These are phyloP conservation scores for Halcyon leucocephala DNA, from an alignment of 2,797 vertebrate species.

Conservation along the genomic window DNA sequence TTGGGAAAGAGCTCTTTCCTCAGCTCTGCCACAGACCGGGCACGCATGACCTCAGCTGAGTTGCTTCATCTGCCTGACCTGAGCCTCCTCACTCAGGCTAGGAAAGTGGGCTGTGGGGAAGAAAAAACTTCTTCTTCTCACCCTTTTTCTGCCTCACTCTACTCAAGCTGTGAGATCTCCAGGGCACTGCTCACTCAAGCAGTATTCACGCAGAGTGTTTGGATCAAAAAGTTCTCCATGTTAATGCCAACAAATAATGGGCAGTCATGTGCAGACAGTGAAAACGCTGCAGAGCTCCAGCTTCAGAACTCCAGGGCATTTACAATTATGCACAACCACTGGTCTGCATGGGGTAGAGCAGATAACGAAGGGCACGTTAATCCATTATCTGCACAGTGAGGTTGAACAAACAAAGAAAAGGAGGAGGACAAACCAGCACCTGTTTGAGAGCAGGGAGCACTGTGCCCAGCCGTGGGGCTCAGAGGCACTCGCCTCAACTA, in stretches of 20 bases:
- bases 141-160: background rate
- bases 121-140: background rate
- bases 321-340: background rate
- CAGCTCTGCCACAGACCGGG: background rate
- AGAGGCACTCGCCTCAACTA: background rate
- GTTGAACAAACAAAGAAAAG: background rate
- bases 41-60: background rate
- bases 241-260: background rate
- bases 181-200: background rate
- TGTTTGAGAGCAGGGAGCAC: background rate
- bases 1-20: background rate
- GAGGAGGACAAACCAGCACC: background rate
- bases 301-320: background rate
- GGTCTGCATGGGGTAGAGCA: background rate
- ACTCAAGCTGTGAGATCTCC: background rate
- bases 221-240: background rate
- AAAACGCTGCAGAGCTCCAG: background rate
- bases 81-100: background rate
- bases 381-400: background rate
- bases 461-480: background rate
- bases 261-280: background rate
- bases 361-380: background rate
- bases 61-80: background rate
- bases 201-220: background rate
- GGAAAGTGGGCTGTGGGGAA: accelerated